phyloP scores from a whole-genome alignment of 2,888 invertebrate genomes.

The Strigamia crassipes region DNA sequence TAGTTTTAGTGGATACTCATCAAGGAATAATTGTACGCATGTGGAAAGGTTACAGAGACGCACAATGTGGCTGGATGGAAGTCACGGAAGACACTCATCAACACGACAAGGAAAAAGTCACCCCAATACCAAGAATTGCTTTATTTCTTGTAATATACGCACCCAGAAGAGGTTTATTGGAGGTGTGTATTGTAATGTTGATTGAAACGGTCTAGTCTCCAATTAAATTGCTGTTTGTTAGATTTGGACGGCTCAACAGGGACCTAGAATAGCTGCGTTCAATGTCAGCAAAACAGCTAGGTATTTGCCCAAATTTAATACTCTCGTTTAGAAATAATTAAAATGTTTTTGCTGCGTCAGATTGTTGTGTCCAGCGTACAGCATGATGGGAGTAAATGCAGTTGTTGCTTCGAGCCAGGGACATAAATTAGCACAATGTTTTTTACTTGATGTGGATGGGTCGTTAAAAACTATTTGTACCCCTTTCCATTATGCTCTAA shows the following conservation, averaged over 20 bases:
- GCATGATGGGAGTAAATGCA: constrained; percentile 74
- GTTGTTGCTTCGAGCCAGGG: constrained; percentile 60
- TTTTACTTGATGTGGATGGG: constrained; percentile 82
- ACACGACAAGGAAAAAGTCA: constrained; percentile 45
- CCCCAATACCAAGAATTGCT: constrained; percentile 64
- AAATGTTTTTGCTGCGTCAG: constrained; percentile 56
- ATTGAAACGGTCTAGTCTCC: background rate
- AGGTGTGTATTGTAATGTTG: constrained; percentile 65
- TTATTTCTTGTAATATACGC: constrained; percentile 91
- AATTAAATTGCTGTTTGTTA: constrained; percentile 50
- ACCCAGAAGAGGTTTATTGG: constrained; percentile 86
- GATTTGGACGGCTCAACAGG: constrained; percentile 86
- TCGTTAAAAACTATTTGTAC: constrained; percentile 79
- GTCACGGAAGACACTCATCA: constrained; percentile 66
- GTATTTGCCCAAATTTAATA: no score
- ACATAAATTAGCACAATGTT: constrained; percentile 66
- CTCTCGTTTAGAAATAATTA: background rate
- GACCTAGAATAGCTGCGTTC: constrained; percentile 87
- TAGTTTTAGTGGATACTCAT: constrained; percentile 80
- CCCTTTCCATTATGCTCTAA: constrained; percentile 87
- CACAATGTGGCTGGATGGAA: constrained; percentile 91
- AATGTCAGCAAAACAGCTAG: constrained; percentile 81
- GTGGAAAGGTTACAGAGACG: constrained; percentile 94
- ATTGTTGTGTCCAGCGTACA: constrained; percentile 78
- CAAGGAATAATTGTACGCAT: constrained; percentile 79